Conservation (phyloP, 2,888 invertebrate genomes). For the Busseola fusca region DNA sequence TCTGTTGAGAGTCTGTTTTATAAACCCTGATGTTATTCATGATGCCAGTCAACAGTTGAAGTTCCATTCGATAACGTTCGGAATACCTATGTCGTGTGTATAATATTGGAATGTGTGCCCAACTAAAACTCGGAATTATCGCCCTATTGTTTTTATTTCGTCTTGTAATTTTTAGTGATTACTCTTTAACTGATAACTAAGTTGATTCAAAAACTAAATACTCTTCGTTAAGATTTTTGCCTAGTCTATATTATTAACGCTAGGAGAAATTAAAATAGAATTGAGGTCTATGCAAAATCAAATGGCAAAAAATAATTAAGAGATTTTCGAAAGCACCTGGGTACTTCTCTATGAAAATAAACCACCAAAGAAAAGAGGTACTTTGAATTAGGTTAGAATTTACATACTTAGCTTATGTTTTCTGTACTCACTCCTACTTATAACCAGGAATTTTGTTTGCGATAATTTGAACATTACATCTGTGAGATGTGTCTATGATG, state of each 20-base stretch:
- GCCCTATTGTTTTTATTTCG: neutral
- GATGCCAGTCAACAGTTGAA: neutral
- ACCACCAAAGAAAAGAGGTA: neutral
- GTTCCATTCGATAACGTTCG: neutral
- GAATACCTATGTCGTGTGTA: too few relatives aligned
- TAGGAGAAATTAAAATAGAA: neutral
- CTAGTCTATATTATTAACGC: neutral
- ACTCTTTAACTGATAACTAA: neutral
- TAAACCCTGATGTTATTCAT: neutral
- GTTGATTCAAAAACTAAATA: neutral
- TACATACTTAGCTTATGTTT: slow-evolving; percentile 24
- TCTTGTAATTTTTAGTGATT: neutral
- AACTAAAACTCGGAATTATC: neutral
- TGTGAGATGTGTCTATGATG: neutral
- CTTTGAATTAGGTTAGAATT: slow-evolving; percentile 42
- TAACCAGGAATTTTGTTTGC: neutral
- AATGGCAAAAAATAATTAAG: neutral
- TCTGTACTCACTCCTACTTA: neutral
- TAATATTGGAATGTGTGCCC: neutral
- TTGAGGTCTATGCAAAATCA: too few relatives aligned
- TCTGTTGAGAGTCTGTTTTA: neutral
- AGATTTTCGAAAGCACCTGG: neutral
- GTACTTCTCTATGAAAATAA: neutral
- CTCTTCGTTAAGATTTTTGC: neutral
- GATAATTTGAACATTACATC: neutral